Conservation (phyloP, 1,140 invertebrate genomes). For the Orius insidiosus region DNA sequence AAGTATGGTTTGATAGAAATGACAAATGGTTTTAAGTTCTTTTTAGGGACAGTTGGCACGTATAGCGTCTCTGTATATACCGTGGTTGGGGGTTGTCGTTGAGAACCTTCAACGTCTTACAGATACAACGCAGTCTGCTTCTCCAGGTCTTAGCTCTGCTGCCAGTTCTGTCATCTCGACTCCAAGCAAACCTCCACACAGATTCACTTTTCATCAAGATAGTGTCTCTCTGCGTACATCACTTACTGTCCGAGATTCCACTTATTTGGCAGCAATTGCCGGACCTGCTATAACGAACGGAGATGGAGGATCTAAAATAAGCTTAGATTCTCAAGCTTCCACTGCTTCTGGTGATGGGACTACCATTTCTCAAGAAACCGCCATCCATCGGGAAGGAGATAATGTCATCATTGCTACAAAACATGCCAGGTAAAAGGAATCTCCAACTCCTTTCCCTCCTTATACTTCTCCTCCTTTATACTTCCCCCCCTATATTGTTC, state of each 20-base stretch:
- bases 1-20: constrained; percentile 23
- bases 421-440: constrained; percentile 20
- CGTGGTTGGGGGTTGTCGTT: constrained; percentile 69
- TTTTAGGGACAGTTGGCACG: constrained; percentile 57
- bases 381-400: constrained; percentile 30
- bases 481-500: too few relatives aligned
- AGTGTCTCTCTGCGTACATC: constrained; percentile 28
- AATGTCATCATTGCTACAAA: constrained; percentile 3
- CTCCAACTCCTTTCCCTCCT: not conserved
- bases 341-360: constrained; percentile 36
- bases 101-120: constrained; percentile 56
- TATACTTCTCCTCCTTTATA: too few relatives aligned
- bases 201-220: constrained; percentile 19
- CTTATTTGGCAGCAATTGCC: constrained; percentile 59
- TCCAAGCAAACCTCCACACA: constrained; percentile 27
- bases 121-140: constrained; percentile 16
- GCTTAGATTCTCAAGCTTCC: constrained; percentile 24
- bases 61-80: constrained; percentile 77
- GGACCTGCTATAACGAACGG: constrained; percentile 38
- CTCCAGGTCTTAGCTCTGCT: constrained; percentile 12
- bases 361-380: constrained; percentile 42
- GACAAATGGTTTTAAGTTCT: not conserved
- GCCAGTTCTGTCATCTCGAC: constrained; percentile 22
- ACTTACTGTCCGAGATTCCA: constrained; percentile 46
- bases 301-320: constrained; percentile 22